Conservation (phyloP, 2,113 vertebrate genomes). For the Cavia porcellus region DNA sequence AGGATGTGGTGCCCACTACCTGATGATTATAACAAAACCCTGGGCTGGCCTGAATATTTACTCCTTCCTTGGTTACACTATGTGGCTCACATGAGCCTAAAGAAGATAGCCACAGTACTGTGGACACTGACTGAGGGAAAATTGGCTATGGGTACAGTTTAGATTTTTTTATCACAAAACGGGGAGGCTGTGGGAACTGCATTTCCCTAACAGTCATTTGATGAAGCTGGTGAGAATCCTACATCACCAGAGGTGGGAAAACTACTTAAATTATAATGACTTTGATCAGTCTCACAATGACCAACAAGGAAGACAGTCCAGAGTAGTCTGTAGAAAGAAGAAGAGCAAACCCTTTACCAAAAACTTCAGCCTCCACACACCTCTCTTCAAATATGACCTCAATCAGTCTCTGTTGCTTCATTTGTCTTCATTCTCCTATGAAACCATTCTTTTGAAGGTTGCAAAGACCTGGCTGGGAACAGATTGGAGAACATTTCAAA, state of each 20-base stretch:
- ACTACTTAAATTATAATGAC: not conserved
- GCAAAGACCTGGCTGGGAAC: not conserved
- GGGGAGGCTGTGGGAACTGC: fast-evolving
- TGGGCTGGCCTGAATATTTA: not conserved
- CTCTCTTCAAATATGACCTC: not conserved
- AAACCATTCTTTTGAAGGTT: not conserved
- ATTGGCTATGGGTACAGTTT: not conserved
- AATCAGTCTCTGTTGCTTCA: not conserved
- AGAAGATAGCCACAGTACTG: not conserved
- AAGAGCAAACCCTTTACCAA: not conserved
- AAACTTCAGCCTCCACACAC: not conserved
- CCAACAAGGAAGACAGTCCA: not conserved
- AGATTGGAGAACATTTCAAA: not conserved
- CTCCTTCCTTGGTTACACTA: not conserved
- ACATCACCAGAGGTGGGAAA: not conserved
- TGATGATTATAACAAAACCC: not conserved
- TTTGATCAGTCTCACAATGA: not conserved
- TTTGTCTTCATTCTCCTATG: not conserved
- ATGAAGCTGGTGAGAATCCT: not conserved
- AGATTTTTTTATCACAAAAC: not conserved
- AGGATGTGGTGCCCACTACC: not conserved
- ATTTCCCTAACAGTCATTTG: no score
- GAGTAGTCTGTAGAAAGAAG: not conserved
- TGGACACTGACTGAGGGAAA: not conserved
- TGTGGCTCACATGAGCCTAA: not conserved